Evolutionary conservation across 2,888 invertebrate genomes (phyloP).

Genomic region (Tryphoninae sp.): DNA sequence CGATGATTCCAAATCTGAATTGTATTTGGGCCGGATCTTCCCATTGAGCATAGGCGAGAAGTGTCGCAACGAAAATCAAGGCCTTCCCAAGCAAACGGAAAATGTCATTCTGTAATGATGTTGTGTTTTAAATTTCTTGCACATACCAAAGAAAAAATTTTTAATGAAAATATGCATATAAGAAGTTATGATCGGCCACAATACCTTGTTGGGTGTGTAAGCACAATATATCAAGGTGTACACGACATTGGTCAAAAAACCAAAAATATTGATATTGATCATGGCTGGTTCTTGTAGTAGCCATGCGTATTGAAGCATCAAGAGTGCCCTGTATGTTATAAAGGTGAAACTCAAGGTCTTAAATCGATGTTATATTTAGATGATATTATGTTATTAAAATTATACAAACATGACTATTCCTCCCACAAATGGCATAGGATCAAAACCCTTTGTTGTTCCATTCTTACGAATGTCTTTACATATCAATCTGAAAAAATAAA

Average conservation of each 20-base stretch:
- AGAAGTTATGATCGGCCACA: not conserved
- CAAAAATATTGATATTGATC: conserved; percentile 90
- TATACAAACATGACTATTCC: conserved; percentile 89
- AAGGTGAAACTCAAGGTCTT: not conserved
- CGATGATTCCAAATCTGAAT: conserved; percentile 87
- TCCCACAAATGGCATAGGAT: conserved; percentile 88
- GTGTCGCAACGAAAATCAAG: conserved; percentile 83
- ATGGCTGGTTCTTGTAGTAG: conserved; percentile 89
- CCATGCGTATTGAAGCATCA: conserved; percentile 90
- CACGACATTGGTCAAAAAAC: conserved; percentile 86
- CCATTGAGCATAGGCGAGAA: conserved; percentile 86
- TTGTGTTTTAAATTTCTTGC: not conserved
- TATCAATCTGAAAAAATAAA: conserved; percentile 82
- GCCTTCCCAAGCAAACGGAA: conserved; percentile 82
- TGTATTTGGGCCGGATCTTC: conserved; percentile 87
- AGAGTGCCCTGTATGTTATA: conserved; percentile 82
- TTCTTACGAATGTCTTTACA: conserved; percentile 89
- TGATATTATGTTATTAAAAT: conserved; percentile 12
- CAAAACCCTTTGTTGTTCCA: conserved; percentile 85
- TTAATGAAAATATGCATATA: conserved; percentile 5
- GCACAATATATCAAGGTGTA: conserved; percentile 87
- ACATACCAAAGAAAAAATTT: not conserved
- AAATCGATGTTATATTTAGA: not conserved
- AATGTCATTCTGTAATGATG: conserved; percentile 66
- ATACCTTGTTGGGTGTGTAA: conserved; percentile 83